Conservation (phyloP, 2,797 vertebrate species). For the Trachops cirrhosus region DNA sequence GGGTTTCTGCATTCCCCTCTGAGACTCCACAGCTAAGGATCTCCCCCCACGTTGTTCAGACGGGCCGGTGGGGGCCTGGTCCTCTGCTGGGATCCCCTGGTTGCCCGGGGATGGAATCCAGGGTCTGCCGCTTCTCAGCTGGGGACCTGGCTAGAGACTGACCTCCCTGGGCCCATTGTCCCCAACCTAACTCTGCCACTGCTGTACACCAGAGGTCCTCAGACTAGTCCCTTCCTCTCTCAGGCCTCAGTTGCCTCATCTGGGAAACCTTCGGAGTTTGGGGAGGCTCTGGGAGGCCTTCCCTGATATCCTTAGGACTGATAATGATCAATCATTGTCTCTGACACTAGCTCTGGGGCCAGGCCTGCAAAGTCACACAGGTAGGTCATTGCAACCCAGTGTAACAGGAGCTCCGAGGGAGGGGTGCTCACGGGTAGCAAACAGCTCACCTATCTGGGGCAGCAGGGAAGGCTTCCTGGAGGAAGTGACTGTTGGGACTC, state of each 20-base stretch:
- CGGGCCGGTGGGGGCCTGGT: not conserved
- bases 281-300: not conserved
- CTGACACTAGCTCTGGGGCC: not conserved
- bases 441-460: not conserved
- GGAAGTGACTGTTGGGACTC: not conserved
- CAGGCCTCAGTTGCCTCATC: not conserved
- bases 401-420: not conserved
- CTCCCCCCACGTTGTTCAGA: not conserved
- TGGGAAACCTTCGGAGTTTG: not conserved
- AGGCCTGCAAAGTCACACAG: not conserved
- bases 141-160: not conserved
- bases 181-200: not conserved
- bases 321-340: not conserved
- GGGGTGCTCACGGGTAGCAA: not conserved
- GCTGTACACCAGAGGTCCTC: not conserved
- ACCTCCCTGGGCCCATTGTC: not conserved
- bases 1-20: not conserved
- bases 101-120: not conserved
- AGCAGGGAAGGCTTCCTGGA: not conserved
- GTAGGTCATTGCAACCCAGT: not conserved
- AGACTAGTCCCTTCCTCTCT: not conserved
- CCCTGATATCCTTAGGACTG: no score
- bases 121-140: not conserved
- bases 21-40: not conserved
- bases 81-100: not conserved